These are phyloP conservation scores for Pampusana beccarii DNA, from an alignment of 2,113 vertebrate species.

Conservation along the genomic window DNA sequence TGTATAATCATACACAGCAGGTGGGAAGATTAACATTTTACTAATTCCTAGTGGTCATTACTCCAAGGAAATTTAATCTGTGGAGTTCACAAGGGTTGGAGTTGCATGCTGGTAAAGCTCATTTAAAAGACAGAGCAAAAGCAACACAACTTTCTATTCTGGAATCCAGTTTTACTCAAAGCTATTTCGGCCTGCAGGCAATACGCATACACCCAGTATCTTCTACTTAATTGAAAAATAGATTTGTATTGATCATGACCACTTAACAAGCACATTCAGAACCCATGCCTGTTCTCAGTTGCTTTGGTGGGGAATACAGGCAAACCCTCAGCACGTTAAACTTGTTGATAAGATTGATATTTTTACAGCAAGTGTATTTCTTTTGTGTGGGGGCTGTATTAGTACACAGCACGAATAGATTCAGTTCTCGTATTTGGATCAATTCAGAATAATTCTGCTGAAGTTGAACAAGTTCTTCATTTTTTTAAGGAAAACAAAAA, in stretches of 20 bases:
- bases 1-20: conserved; percentile 52
- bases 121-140: conserved; percentile 15
- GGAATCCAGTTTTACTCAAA: neutral
- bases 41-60: conserved; percentile 69
- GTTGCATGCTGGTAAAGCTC: conserved; percentile 15
- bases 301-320: neutral
- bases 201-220: neutral
- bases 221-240: conserved; percentile 21
- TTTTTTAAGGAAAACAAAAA: neutral
- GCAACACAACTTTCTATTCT: neutral
- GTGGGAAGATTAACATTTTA: conserved; percentile 64
- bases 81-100: neutral
- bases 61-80: conserved; percentile 47
- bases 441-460: neutral
- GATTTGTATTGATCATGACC: conserved; percentile 33
- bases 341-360: neutral
- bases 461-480: neutral
- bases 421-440: neutral
- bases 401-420: neutral
- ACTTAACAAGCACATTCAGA: conserved; percentile 16
- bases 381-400: neutral
- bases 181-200: neutral
- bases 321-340: neutral
- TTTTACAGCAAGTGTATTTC: neutral
- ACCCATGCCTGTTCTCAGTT: neutral